Base-by-base conservation (phyloP, 2,888 invertebrate genomes). In the Andricus quercusramuli region DNA sequence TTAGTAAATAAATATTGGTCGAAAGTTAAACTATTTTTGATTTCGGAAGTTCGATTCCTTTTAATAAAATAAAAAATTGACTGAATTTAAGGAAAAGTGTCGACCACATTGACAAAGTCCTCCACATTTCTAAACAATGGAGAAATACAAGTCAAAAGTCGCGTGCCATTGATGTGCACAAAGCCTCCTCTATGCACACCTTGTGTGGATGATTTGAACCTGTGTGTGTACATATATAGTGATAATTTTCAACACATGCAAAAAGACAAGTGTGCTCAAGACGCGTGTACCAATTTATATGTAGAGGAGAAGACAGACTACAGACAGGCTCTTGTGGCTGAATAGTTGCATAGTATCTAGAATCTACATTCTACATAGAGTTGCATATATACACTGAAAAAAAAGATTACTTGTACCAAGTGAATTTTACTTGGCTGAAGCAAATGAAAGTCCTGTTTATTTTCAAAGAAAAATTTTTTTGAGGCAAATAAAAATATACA, bases 81-180 rank as follows among this genome's bases (percentile, higher is more conserved):
- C 4, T 51, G n/a, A 56, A 13, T 3, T 20, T 4, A 41, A n/a
- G 20, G 9, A 25, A n/a, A 47, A 32, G 20, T 74, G 37, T 74
- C 32, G 56, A 56, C 20, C 56, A 32, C n/a, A 5, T n/a, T n/a
- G n/a, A n/a, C 9, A 2, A 68, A 74, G 56, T 74, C 56, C 74
- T 74, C n/a, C 1, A 56, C 29, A 32, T 13, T 29, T 68, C 29
- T n/a, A 74, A 74, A 74, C 74, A 74, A 74, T 74, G n/a, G 47
- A 74, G 74, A 32, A 74, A 74, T 56, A 74, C 9, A n/a, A 74
- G 74, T 74, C 32, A 32, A 37, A 32, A 74, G 74, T 74, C 74
- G 74, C 74, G 74, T 74, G 74, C 74, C 74, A 74, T 74, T 74
- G 56, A 74, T 51, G 70, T 4, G 56, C 15, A 74, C 74, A 74